phyloP scores from a whole-genome alignment of 2,113 vertebrate species.

The Globicephala melas region DNA sequence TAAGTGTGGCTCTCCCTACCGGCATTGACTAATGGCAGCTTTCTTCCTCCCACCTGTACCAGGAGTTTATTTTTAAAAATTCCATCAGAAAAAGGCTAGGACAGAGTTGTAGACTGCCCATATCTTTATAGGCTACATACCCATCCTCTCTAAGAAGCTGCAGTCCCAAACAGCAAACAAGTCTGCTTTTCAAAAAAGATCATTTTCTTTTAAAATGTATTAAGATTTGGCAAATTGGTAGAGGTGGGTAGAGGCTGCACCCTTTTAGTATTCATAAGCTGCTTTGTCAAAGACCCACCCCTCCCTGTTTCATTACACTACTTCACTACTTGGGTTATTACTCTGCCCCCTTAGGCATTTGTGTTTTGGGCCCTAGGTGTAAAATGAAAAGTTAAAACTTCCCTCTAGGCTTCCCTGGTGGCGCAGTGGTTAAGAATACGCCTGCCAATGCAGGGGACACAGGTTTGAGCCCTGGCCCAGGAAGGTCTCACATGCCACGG shows the following conservation, averaged over 20 bases:
- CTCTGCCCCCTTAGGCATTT: background rate
- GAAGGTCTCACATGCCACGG: no score
- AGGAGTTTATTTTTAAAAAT: background rate
- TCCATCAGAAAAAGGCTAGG: background rate
- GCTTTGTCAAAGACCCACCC: background rate
- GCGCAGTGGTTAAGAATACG: no score
- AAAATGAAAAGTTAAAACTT: background rate
- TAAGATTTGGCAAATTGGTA: background rate
- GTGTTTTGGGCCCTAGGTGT: background rate
- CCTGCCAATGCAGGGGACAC: no score
- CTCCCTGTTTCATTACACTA: background rate
- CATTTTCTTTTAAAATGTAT: background rate
- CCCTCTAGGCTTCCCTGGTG: background rate
- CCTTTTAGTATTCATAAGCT: background rate
- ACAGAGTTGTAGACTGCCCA: background rate
- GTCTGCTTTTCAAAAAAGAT: background rate
- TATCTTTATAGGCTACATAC: background rate
- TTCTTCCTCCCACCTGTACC: background rate
- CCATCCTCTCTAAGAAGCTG: background rate
- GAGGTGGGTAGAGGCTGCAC: background rate
- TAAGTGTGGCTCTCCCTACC: background rate
- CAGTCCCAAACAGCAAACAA: background rate
- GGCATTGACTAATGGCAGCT: background rate
- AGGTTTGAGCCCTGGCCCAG: no score
- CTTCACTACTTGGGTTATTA: background rate